Evolutionary conservation across 2,888 invertebrate genomes (phyloP).

Genomic region (Timandra comae): DNA sequence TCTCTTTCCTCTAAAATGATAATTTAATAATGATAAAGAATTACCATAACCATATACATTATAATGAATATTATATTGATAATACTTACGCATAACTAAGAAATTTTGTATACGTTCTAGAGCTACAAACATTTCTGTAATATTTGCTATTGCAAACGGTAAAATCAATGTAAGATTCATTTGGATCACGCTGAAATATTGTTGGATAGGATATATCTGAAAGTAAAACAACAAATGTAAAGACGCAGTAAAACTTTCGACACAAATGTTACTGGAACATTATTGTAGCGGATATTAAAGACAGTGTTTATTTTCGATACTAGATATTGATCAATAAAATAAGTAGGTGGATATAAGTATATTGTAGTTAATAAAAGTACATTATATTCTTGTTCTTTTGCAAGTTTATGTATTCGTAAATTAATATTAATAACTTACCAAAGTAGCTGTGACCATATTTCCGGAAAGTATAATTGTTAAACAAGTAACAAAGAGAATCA

Average conservation of each 20-base stretch:
- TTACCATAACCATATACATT: too few relatives aligned
- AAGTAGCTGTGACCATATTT: slow-evolving; percentile 49
- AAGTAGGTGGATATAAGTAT: too few relatives aligned
- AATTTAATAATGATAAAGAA: slow-evolving; percentile 1
- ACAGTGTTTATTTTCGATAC: not conserved
- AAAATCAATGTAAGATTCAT: slow-evolving; percentile 74
- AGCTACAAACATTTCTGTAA: slow-evolving; percentile 77
- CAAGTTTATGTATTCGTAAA: too few relatives aligned
- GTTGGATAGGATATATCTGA: slow-evolving; percentile 77
- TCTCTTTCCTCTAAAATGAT: slow-evolving; percentile 46
- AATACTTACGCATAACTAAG: slow-evolving; percentile 62
- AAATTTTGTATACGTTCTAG: slow-evolving; percentile 76
- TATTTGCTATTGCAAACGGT: slow-evolving; percentile 71
- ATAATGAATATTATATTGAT: too few relatives aligned
- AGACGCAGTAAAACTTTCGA: too few relatives aligned
- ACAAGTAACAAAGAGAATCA: slow-evolving; percentile 81
- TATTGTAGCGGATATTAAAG: too few relatives aligned
- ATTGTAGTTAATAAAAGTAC: too few relatives aligned
- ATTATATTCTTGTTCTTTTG: too few relatives aligned
- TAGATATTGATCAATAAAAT: not conserved
- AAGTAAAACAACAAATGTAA: too few relatives aligned
- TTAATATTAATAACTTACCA: slow-evolving; percentile 31
- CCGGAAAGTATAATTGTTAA: slow-evolving; percentile 52
- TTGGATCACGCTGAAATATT: slow-evolving; percentile 76
- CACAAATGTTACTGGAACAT: too few relatives aligned